Evolutionary conservation across 1,140 invertebrate species (phyloP).

Genomic region (Lucilia cuprina): DNA sequence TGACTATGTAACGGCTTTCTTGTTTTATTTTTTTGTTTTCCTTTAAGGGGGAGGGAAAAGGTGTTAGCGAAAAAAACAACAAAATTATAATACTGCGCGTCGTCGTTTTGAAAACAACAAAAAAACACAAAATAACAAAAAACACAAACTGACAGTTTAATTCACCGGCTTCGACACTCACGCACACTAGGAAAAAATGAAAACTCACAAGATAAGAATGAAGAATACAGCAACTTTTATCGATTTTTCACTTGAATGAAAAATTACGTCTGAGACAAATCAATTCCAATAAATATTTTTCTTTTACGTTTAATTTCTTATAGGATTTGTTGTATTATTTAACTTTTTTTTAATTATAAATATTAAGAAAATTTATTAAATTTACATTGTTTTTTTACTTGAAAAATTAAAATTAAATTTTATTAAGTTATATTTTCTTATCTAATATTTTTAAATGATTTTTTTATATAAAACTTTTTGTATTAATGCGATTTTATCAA

Average conservation of each 20-base stretch:
- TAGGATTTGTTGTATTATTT: not conserved
- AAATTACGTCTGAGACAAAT: slow-evolving; percentile 23
- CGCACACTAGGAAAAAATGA: not conserved
- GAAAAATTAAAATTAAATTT: not conserved
- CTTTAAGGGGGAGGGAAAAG: not conserved
- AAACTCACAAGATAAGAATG: not conserved
- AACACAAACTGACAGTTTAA: not conserved
- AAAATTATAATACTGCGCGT: slow-evolving; percentile 10
- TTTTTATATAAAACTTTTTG: too few relatives aligned
- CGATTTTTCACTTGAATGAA: slow-evolving; percentile 40
- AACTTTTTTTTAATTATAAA: not conserved
- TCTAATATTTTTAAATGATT: too few relatives aligned
- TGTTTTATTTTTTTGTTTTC: not conserved
- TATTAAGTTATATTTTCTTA: too few relatives aligned
- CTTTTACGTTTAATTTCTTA: not conserved
- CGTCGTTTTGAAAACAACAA: not conserved
- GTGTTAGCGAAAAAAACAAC: not conserved
- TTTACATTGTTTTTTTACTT: not conserved
- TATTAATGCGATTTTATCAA: not conserved
- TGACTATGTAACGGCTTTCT: not conserved
- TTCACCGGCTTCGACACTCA: slow-evolving; percentile 35
- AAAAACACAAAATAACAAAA: not conserved
- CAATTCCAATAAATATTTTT: not conserved
- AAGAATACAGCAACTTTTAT: slow-evolving; percentile 43
- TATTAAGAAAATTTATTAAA: not conserved